phyloP scores from a whole-genome alignment of 1,140 invertebrate species.

The Trichoplusia ni region DNA sequence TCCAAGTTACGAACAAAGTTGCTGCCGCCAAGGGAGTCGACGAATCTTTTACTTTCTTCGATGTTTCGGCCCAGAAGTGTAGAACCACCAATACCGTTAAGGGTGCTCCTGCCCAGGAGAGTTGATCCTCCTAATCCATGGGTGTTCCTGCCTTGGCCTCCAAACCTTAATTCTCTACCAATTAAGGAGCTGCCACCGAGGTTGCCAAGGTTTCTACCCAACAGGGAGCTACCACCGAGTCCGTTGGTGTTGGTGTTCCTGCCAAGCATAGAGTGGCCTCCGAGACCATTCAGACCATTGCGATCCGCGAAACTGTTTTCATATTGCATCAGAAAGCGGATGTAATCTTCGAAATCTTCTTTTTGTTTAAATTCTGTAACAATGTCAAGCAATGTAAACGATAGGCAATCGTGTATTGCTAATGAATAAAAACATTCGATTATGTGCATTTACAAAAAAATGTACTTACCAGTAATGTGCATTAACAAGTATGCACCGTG shows the following conservation, averaged over 20 bases:
- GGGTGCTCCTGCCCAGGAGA: slow-evolving; percentile 45
- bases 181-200: slow-evolving; percentile 42
- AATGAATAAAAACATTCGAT: neutral
- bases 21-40: slow-evolving; percentile 68
- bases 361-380: slow-evolving; percentile 65
- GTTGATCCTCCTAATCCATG: slow-evolving; percentile 44
- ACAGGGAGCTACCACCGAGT: slow-evolving; percentile 47
- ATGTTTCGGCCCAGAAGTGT: slow-evolving; percentile 50
- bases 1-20: slow-evolving; percentile 73
- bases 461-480: slow-evolving; percentile 16
- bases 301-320: slow-evolving; percentile 51
- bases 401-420: neutral
- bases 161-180: slow-evolving; percentile 38
- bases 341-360: slow-evolving; percentile 62
- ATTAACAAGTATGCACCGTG: slow-evolving; percentile 37
- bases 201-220: slow-evolving; percentile 56
- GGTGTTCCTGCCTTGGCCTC: slow-evolving; percentile 26
- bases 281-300: slow-evolving; percentile 53
- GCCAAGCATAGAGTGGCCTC: slow-evolving; percentile 40
- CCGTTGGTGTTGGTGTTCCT: slow-evolving; percentile 23
- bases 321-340: slow-evolving; percentile 60
- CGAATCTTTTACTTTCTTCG: slow-evolving; percentile 67
- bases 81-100: slow-evolving; percentile 54
- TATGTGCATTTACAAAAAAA: slow-evolving; percentile 31
- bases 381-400: slow-evolving; percentile 33